These are phyloP conservation scores for Muraenolepis orangiensis DNA, from an alignment of 2,797 vertebrate species.

Conservation along the genomic window DNA sequence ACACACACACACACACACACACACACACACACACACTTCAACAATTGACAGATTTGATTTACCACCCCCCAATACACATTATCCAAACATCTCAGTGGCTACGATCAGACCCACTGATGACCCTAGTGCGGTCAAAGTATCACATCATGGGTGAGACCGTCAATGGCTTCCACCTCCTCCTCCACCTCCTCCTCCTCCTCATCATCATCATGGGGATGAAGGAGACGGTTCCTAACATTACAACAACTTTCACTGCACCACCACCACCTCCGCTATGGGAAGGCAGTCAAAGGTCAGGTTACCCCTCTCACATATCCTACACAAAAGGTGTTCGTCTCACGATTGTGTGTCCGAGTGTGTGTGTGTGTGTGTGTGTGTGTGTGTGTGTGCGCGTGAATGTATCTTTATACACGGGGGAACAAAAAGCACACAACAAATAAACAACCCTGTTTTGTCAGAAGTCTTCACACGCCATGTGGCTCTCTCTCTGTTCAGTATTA, in stretches of 20 bases:
- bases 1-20: neutral
- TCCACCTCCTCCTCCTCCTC: too few species aligned
- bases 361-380: too few species aligned
- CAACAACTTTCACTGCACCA: too few species aligned
- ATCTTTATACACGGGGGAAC: neutral
- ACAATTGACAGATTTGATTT: neutral
- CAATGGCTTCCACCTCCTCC: neutral
- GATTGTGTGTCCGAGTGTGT: too few species aligned
- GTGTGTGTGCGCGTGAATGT: neutral
- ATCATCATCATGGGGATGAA: too few species aligned
- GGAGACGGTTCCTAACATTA: too few species aligned
- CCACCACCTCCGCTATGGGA: neutral
- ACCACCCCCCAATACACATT: too few species aligned
- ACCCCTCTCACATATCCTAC: neutral
- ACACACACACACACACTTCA: neutral
- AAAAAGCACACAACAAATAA: neutral
- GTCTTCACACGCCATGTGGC: neutral
- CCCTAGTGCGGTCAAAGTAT: too few species aligned
- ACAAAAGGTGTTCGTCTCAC: neutral
- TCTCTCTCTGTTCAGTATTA: neutral
- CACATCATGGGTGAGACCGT: too few species aligned
- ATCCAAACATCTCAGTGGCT: too few species aligned
- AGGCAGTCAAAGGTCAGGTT: neutral
- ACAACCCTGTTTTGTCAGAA: neutral
- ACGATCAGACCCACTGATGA: neutral